Percentiles rank a stretch among this genome's conserved stretches.
Evolutionary conservation across 37 sponge, comb jelly and placozoan species (phyloP).

Genomic region (Spongilla lacustris): DNA sequence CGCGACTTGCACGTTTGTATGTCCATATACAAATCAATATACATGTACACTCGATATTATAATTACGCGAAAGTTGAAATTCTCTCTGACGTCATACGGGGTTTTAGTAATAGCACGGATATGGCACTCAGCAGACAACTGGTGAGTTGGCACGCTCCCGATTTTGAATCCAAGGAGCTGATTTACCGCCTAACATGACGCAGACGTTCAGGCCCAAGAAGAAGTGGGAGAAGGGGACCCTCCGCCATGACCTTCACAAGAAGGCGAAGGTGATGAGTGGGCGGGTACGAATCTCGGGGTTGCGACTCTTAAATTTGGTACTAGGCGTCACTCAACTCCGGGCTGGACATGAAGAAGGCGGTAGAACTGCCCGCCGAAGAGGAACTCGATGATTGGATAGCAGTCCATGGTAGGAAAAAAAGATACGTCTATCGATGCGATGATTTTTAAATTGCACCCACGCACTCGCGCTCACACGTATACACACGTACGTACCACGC

Average conservation of each 20-base stretch:
- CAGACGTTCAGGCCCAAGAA: constrained; percentile 94
- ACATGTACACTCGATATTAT: too few relatives aligned
- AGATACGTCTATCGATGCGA: background rate
- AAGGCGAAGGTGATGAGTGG: constrained; percentile 74
- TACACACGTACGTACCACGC: background rate
- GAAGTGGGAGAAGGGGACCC: constrained; percentile 91
- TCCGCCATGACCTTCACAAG: constrained; percentile 90
- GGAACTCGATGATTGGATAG: constrained; percentile 88
- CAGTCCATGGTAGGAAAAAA: constrained; percentile 75
- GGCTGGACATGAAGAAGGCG: constrained; percentile 79
- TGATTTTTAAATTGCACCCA: background rate
- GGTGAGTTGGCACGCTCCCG: background rate
- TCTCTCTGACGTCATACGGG: too few relatives aligned
- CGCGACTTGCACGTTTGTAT: background rate
- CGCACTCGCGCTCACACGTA: background rate
- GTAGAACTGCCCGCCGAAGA: constrained; percentile 80
- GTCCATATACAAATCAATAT: background rate
- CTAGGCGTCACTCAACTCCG: constrained; percentile 88
- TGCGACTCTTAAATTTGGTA: background rate
- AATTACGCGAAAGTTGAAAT: too few relatives aligned
- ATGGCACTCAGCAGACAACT: background rate
- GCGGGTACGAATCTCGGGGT: background rate
- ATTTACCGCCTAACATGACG: background rate
- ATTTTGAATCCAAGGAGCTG: background rate
- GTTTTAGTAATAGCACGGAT: background rate